Evolutionary conservation across 2,113 vertebrate species (phyloP).

Genomic region (Indicator indicator): DNA sequence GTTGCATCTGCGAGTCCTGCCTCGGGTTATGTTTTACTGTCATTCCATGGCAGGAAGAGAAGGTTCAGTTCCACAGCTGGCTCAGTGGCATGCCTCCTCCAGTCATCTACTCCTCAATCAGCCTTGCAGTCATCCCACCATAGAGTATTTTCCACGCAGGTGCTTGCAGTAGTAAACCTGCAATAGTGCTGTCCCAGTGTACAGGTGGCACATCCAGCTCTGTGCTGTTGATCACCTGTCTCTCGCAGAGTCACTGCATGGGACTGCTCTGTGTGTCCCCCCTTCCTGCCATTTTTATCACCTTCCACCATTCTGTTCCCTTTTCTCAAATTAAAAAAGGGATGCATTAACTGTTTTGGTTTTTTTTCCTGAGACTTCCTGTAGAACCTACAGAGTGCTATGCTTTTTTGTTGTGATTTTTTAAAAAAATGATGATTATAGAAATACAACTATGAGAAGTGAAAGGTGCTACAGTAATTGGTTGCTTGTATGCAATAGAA

Average conservation of each 20-base stretch:
- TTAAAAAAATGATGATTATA: not conserved
- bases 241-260: not conserved
- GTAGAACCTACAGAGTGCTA: not conserved
- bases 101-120: not conserved
- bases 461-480: not conserved
- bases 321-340: not conserved
- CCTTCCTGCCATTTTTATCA: not conserved
- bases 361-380: not conserved
- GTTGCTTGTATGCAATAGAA: not conserved
- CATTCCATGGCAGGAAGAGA: not conserved
- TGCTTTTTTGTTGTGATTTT: not conserved
- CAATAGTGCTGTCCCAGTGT: accelerated
- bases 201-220: not conserved
- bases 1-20: accelerated
- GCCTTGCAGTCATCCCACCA: not conserved
- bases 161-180: not conserved
- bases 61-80: not conserved
- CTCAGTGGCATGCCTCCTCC: not conserved
- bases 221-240: not conserved
- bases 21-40: not conserved
- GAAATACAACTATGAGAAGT: not conserved
- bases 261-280: not conserved
- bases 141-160: not conserved
- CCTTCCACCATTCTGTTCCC: not conserved
- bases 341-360: not conserved